These are phyloP conservation scores for Peromyscus leucopus DNA, from an alignment of 2,113 vertebrate species.

Conservation along the genomic window DNA sequence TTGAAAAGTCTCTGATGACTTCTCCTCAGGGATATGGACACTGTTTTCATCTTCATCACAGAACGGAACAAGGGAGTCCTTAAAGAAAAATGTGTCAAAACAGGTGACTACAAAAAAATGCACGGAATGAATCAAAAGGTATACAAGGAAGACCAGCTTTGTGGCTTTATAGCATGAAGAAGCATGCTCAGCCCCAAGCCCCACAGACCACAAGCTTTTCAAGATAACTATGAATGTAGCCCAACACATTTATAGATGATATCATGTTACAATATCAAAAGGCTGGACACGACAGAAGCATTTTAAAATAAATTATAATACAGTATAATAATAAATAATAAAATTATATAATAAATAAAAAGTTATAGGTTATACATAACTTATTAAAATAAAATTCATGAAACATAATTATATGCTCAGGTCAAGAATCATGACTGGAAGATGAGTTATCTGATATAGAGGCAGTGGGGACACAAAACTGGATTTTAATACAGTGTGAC, in stretches of 20 bases:
- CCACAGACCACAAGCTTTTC: background rate
- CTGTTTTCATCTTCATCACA: slow-evolving; percentile 91
- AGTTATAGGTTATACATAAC: background rate
- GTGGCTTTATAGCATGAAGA: background rate
- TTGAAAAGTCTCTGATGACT: slow-evolving; percentile 66
- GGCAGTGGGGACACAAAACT: background rate
- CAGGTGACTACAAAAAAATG: slow-evolving; percentile 11
- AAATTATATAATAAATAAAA: background rate
- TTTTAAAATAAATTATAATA: slow-evolving; percentile 46
- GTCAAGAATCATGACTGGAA: slow-evolving; percentile 18
- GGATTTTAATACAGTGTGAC: slow-evolving; percentile 5
- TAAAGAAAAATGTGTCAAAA: slow-evolving; percentile 74
- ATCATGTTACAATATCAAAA: background rate
- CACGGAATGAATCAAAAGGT: background rate
- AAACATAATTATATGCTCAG: slow-evolving; percentile 22
- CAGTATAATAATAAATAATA: background rate
- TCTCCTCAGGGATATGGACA: slow-evolving; percentile 79
- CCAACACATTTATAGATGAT: background rate
- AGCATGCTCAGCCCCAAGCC: background rate
- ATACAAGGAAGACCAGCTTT: slow-evolving; percentile 29
- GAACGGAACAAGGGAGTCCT: slow-evolving; percentile 94
- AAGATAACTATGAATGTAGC: background rate
- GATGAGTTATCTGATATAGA: background rate
- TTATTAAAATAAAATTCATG: slow-evolving; percentile 55
- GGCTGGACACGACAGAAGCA: background rate